Conservation (phyloP, 2,888 invertebrate species). For the Latrodectus elegans region DNA sequence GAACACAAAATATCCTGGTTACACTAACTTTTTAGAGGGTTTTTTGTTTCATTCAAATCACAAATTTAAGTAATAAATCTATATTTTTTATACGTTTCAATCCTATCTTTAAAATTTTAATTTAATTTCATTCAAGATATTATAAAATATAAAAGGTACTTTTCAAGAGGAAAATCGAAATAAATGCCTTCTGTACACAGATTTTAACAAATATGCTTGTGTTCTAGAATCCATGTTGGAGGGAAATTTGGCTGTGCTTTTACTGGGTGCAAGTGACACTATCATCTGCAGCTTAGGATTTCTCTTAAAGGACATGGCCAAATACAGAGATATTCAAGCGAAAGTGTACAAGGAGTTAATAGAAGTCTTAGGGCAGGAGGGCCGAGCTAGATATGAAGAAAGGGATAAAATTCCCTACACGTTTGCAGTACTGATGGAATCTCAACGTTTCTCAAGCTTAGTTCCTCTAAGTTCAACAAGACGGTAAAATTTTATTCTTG, state of each 20-base stretch:
- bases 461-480: slow-evolving; percentile 62
- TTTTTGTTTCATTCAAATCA: no score
- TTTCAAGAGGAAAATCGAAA: no score
- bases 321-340: slow-evolving; percentile 79
- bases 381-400: slow-evolving; percentile 77
- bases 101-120: no score
- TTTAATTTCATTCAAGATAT: no score
- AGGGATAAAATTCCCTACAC: slow-evolving; percentile 86
- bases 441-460: slow-evolving; percentile 82
- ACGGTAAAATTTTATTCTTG: slow-evolving; percentile 35
- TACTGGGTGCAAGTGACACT: slow-evolving; percentile 41
- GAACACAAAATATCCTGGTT: no score
- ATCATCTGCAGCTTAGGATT: slow-evolving; percentile 56
- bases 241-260: slow-evolving; percentile 13
- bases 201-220: not conserved
- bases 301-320: slow-evolving; percentile 79
- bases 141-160: no score
- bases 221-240: slow-evolving; percentile 15
- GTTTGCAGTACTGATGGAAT: slow-evolving; percentile 85
- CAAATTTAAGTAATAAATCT: no score
- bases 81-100: no score
- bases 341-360: slow-evolving; percentile 80
- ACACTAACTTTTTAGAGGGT: no score
- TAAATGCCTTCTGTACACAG: no score
- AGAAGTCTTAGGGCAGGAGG: slow-evolving; percentile 78